Evolutionary conservation across 2,113 vertebrate genomes (phyloP), one percentile per base, ranked within the genome.

Genomic region (Canis aureus): DNA sequence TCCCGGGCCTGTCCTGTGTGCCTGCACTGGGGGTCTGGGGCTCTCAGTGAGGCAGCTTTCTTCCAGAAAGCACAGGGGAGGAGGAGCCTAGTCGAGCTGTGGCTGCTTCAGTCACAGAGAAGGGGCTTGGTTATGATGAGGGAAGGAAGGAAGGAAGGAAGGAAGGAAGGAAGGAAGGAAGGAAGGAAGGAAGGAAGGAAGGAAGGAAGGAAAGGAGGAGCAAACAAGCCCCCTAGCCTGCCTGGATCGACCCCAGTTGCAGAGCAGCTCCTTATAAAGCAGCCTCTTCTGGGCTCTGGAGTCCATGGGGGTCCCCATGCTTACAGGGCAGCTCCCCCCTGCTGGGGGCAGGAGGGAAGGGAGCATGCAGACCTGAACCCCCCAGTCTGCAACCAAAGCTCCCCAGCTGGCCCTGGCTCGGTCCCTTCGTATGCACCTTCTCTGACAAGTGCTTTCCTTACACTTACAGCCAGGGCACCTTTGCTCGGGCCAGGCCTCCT

Each of bases 341-440:
- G 13, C 11, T 8, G 27, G 27, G 29, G 9, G 22, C 79, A 74
- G 82, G 29, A n/a, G 32, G 12, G 6, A 2, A 35, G 43, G 51
- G 0, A 22, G 17, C 23, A 15, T 1, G 4, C 22, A 35, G 19
- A 23, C 49, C 3, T 8, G 3, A 15, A 17, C 25, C 20, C 20
- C 55, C 23, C 71, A 1, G 25, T 53, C 27, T 29, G 20, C 12
- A 6, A 4, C 79, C 29, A 32, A 35, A 69, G 11, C 22, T 38
- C 1, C 11, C 25, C 1, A 3, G 57, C 23, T 6, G 10, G 1
- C 49, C 25, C n/a, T 3, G 7, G 32, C 15, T 32, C 11, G 57
- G 3, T 32, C 79, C 55, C 64, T 20, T 19, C 55, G 9, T 12
- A 12, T 11, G 29, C 29, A 15, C 9, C 69, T 76, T 60, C 38